A percentile compares a stretch with the other conserved stretches of the same genome.
Evolutionary conservation across 1,140 invertebrate species (phyloP).

Genomic region (Neodiprion virginianus): DNA sequence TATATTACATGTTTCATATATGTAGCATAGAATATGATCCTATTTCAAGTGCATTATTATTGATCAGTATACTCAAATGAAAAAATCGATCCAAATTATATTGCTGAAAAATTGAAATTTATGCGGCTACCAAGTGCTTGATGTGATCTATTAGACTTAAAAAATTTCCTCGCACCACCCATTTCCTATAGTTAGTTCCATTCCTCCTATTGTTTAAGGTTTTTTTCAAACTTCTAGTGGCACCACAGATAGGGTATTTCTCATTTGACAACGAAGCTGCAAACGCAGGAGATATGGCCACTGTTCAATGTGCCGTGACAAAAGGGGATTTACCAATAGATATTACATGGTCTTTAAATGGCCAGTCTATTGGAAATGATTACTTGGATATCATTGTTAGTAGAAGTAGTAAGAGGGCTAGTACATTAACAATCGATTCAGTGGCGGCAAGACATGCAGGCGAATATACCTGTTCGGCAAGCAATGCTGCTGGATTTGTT

Average conservation of each 20-base stretch:
- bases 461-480: constrained; percentile 70
- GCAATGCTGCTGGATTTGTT: constrained; percentile 72
- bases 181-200: constrained; percentile 1
- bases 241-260: constrained; percentile 74
- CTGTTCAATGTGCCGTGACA: constrained; percentile 59
- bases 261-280: constrained; percentile 70
- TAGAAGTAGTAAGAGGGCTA: constrained; percentile 34
- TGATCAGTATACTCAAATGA: not conserved
- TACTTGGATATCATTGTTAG: constrained; percentile 36
- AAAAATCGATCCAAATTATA: not conserved
- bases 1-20: not conserved
- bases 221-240: constrained; percentile 59
- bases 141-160: not conserved
- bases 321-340: constrained; percentile 64
- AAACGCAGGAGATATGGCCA: constrained; percentile 68
- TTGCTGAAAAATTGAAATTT: not conserved
- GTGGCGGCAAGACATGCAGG: constrained; percentile 66
- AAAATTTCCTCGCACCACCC: not conserved
- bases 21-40: not conserved
- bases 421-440: constrained; percentile 50
- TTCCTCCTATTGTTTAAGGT: not conserved
- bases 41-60: not conserved
- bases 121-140: constrained; percentile 4
- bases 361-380: constrained; percentile 31
- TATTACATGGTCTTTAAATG: constrained; percentile 67